Conservation (phyloP, 2,113 vertebrate genomes). For the Porphyrio hochstetteri region DNA sequence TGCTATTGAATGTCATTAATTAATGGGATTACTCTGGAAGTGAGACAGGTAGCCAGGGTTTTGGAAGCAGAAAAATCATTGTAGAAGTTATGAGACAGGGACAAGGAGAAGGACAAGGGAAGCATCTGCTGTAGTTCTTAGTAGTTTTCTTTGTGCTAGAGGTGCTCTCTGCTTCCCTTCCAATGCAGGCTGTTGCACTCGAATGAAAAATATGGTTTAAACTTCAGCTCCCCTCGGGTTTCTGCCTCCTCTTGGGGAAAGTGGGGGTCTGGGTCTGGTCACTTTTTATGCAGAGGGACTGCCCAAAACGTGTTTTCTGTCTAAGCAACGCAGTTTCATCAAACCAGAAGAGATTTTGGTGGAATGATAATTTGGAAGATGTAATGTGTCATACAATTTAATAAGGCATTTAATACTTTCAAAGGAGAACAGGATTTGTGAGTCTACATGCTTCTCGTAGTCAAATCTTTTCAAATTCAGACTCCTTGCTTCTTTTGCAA, state of each 20-base stretch:
- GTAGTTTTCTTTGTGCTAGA: background rate
- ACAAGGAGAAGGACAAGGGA: background rate
- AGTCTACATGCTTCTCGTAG: background rate
- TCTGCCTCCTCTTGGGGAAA: background rate
- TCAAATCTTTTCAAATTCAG: background rate
- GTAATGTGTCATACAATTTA: background rate
- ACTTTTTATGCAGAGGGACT: background rate
- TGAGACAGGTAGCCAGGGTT: background rate
- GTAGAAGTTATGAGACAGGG: conserved; percentile 11
- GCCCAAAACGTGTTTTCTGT: background rate
- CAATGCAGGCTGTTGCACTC: background rate
- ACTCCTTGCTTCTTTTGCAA: background rate
- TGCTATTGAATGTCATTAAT: background rate
- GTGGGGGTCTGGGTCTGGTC: background rate
- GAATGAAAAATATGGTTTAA: background rate
- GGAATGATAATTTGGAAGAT: background rate
- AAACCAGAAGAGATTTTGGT: background rate
- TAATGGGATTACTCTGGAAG: conserved; percentile 21
- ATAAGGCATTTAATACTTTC: background rate
- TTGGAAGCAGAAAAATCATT: conserved; percentile 2
- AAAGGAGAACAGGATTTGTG: background rate
- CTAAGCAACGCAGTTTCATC: background rate
- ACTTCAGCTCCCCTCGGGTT: background rate
- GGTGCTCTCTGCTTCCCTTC: background rate
- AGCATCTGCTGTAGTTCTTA: background rate